phyloP scores from a whole-genome alignment of 2,888 invertebrate genomes.

The Pheosia tremula region DNA sequence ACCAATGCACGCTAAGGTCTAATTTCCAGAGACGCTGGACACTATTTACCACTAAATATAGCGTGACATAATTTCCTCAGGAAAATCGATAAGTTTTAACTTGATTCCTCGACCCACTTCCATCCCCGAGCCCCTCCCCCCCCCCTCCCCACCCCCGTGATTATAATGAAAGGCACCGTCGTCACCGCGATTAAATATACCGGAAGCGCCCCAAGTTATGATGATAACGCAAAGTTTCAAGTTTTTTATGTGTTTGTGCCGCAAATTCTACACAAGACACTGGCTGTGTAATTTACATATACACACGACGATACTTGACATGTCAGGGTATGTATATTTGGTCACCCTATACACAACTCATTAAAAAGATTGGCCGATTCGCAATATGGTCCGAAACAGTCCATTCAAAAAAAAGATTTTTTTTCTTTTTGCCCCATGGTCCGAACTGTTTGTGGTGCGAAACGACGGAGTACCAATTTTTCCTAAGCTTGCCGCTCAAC shows the following conservation, averaged over 20 bases:
- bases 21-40: neutral
- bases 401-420: no score
- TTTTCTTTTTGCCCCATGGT: no score
- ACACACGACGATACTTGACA: no score
- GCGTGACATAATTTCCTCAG: constrained; percentile 15
- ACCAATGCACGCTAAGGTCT: no score
- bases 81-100: constrained; percentile 51
- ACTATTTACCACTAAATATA: constrained; percentile 9
- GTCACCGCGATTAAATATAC: constrained; percentile 35
- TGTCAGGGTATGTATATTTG: no score
- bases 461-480: no score
- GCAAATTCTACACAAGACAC: neutral
- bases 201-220: constrained; percentile 2
- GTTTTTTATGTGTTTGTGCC: neutral
- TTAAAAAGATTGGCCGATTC: no score
- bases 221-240: constrained; percentile 3
- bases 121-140: constrained; percentile 24
- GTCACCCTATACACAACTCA: no score
- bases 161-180: constrained; percentile 37
- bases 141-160: constrained; percentile 26
- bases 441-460: no score
- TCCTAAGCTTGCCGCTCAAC: no score
- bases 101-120: constrained; percentile 43
- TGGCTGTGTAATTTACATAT: neutral
- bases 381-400: no score